phyloP scores from a whole-genome alignment of 2,888 invertebrate species.

The Rhimphoctona megacephalus region DNA sequence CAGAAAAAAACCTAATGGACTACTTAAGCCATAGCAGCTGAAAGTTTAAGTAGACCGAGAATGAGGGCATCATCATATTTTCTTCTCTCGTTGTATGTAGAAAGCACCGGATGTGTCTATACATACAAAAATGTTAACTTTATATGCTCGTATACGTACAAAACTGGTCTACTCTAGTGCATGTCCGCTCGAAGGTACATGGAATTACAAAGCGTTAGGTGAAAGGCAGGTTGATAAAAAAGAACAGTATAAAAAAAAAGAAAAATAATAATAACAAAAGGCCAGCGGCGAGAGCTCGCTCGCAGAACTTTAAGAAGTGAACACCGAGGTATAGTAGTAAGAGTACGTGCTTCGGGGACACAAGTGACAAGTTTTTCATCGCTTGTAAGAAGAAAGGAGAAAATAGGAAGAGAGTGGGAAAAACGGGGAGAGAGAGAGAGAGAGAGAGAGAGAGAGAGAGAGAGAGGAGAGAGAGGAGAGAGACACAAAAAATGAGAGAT shows the following conservation, averaged over 20 bases:
- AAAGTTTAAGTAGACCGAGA: slow-evolving; percentile 22
- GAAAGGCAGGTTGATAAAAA: slow-evolving; percentile 45
- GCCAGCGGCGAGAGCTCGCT: slow-evolving; percentile 32
- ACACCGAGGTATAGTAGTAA: slow-evolving; percentile 21
- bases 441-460: slow-evolving; percentile 4
- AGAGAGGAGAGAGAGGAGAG: slow-evolving; percentile 5
- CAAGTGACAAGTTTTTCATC: slow-evolving; percentile 62
- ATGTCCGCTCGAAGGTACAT: slow-evolving; percentile 18
- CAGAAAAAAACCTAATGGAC: slow-evolving; percentile 6
- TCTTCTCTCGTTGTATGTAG: slow-evolving; percentile 12
- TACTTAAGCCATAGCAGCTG: neutral
- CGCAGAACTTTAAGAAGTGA: slow-evolving; percentile 61
- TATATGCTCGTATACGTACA: neutral
- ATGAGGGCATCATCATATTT: neutral
- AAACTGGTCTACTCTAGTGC: slow-evolving; percentile 3
- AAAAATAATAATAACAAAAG: slow-evolving; percentile 30
- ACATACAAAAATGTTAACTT: slow-evolving; percentile 12
- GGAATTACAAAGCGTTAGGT: slow-evolving; percentile 34
- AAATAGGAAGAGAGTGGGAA: slow-evolving; percentile 7
- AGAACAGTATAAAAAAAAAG: neutral
- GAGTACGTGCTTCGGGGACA: slow-evolving; percentile 40
- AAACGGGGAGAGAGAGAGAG: slow-evolving; percentile 26
- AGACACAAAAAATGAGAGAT: slow-evolving; percentile 27
- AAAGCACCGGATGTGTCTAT: slow-evolving; percentile 7
- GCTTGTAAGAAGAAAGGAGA: slow-evolving; percentile 18